Percentiles rank a stretch among this genome's conserved stretches.
Conservation (phyloP, 2,888 invertebrate species). For the Calliopum simillimum region DNA sequence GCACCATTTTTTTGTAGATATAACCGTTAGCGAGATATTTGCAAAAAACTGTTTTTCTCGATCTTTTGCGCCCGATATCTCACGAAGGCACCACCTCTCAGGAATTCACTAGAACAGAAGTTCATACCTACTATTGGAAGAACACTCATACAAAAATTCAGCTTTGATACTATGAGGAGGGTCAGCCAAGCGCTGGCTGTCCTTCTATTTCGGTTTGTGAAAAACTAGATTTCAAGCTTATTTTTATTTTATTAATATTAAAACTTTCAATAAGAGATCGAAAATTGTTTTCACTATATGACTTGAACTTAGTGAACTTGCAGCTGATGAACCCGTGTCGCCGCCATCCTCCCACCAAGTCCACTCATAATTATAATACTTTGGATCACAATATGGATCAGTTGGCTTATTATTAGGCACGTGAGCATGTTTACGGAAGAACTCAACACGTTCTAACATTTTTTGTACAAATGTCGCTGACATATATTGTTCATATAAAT, state of each 20-base stretch:
- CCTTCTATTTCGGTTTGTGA: not conserved
- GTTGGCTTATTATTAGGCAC: conserved; percentile 67
- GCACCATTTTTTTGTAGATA: too few species aligned
- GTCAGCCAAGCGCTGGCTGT: too few species aligned
- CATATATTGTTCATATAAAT: conserved; percentile 54
- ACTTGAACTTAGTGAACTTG: not conserved
- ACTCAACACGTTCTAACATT: conserved; percentile 67
- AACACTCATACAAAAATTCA: too few species aligned
- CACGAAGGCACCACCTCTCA: too few species aligned
- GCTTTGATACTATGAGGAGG: too few species aligned
- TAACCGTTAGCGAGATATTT: too few species aligned
- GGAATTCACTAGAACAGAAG: too few species aligned
- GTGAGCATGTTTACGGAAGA: conserved; percentile 66
- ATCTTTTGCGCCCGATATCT: too few species aligned
- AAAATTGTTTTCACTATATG: not conserved
- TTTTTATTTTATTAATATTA: not conserved
- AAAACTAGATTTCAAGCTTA: not conserved
- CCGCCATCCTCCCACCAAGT: conserved; percentile 70
- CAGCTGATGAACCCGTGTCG: not conserved
- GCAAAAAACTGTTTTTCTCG: too few species aligned
- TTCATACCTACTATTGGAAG: too few species aligned
- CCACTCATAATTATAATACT: conserved; percentile 71
- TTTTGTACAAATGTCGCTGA: conserved; percentile 48
- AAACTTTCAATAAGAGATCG: not conserved
- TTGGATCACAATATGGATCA: conserved; percentile 71